phyloP scores from a whole-genome alignment of 2,888 invertebrate species.

The Noctua comes region DNA sequence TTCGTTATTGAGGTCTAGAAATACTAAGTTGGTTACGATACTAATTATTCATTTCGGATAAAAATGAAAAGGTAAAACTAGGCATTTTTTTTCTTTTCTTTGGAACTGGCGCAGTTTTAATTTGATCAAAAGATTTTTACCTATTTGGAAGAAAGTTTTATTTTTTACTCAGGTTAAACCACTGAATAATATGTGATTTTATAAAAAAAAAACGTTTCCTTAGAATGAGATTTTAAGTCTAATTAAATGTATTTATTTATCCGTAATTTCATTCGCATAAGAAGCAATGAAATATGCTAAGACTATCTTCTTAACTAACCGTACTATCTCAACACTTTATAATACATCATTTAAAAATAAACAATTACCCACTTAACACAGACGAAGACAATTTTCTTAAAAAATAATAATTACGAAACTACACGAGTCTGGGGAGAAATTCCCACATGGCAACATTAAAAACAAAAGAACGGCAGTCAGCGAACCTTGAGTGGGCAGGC shows the following conservation, averaged over 20 bases:
- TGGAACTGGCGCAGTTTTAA: not conserved
- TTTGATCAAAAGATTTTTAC: not conserved
- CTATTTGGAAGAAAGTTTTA: not conserved
- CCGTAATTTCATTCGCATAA: not conserved
- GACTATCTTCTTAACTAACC: not conserved
- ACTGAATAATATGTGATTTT: not conserved
- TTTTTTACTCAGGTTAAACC: not conserved
- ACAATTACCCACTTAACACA: conserved; percentile 10
- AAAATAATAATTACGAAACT: conserved; percentile 39
- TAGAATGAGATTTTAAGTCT: not conserved
- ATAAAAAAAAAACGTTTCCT: not conserved
- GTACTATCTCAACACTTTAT: conserved; percentile 4
- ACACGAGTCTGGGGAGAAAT: conserved; percentile 66
- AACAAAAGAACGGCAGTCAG: conserved; percentile 91
- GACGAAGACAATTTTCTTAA: conserved; percentile 28
- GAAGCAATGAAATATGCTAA: not conserved
- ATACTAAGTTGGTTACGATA: not conserved
- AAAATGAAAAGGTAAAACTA: not conserved
- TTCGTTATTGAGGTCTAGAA: not conserved
- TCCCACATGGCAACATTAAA: conserved; percentile 86
- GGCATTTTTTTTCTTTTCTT: not conserved
- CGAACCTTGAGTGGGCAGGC: conserved; percentile 92
- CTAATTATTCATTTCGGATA: not conserved
- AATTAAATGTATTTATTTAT: not conserved
- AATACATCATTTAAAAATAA: conserved; percentile 18